A percentile compares a stretch with the other conserved stretches of the same genome.
Evolutionary conservation across 2,888 invertebrate genomes (phyloP).

Genomic region (Abrostola triplasia): DNA sequence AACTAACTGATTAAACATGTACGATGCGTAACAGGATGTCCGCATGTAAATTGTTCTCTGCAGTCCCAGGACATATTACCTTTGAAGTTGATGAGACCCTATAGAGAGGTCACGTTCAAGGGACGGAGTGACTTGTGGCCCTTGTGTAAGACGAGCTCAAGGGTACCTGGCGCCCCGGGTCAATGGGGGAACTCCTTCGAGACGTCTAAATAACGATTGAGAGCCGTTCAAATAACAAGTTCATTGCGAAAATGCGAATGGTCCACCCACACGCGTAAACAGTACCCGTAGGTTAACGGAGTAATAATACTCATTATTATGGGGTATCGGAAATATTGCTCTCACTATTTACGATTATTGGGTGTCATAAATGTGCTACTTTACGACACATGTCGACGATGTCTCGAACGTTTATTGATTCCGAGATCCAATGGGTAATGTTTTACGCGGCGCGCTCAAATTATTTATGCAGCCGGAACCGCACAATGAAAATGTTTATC

Average conservation of each 20-base stretch:
- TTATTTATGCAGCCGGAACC: conserved; percentile 30
- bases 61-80: conserved; percentile 52
- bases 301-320: conserved; percentile 56
- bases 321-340: conserved; percentile 56
- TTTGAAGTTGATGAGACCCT: conserved; percentile 56
- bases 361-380: conserved; percentile 63
- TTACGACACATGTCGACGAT: conserved; percentile 62
- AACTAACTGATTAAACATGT: conserved; percentile 19
- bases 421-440: conserved; percentile 42
- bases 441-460: conserved; percentile 35
- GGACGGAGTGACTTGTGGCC: conserved; percentile 51
- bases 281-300: conserved; percentile 26
- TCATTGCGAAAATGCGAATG: conserved; percentile 10
- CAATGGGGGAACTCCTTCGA: conserved; percentile 40
- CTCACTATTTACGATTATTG: conserved; percentile 70
- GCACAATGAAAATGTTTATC: conserved; percentile 29
- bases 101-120: conserved; percentile 56
- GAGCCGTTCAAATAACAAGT: conserved; percentile 51
- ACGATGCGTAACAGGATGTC: conserved; percentile 31
- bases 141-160: conserved; percentile 50
- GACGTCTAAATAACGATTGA: conserved; percentile 47
- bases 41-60: conserved; percentile 46
- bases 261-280: conserved; percentile 24
- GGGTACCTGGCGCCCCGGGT: conserved; percentile 35
- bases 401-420: conserved; percentile 63